phyloP scores from a whole-genome alignment of 1,140 invertebrate genomes.

The Sesamia nonagrioides region DNA sequence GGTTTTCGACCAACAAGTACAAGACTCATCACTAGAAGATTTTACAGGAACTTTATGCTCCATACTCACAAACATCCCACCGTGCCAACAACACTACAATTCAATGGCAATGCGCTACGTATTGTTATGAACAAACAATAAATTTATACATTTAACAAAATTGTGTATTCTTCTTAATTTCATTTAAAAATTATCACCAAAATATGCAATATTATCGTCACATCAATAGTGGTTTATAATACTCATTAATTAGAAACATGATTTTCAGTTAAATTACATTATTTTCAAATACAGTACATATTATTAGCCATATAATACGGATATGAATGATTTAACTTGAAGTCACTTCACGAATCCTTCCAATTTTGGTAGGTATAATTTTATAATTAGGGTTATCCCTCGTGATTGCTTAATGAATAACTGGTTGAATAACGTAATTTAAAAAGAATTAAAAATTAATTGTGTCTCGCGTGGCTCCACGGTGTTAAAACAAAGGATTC shows the following conservation, averaged over 20 bases:
- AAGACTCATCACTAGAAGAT: slow-evolving; percentile 70
- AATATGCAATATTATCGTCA: too few species aligned
- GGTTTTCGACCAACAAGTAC: slow-evolving; percentile 73
- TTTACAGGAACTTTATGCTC: slow-evolving; percentile 72
- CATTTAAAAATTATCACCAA: too few species aligned
- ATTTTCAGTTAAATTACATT: neutral
- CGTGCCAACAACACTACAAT: slow-evolving; percentile 71
- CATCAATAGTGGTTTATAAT: too few species aligned
- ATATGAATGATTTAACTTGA: neutral
- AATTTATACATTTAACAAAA: neutral
- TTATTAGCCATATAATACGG: neutral
- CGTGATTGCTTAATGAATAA: too few species aligned
- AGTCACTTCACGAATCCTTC: neutral
- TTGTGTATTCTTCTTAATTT: neutral
- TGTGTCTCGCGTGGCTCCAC: too few species aligned
- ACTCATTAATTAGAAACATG: too few species aligned
- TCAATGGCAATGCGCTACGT: slow-evolving; percentile 60
- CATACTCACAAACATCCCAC: slow-evolving; percentile 54
- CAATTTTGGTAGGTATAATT: too few species aligned
- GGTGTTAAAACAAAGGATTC: too few species aligned
- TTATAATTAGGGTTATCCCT: too few species aligned
- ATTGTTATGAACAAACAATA: slow-evolving; percentile 16
- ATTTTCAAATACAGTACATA: neutral
- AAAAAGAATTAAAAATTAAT: too few species aligned
- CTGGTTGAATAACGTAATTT: too few species aligned